Conservation (phyloP, 23 tunicate species). For the Styela clava region DNA sequence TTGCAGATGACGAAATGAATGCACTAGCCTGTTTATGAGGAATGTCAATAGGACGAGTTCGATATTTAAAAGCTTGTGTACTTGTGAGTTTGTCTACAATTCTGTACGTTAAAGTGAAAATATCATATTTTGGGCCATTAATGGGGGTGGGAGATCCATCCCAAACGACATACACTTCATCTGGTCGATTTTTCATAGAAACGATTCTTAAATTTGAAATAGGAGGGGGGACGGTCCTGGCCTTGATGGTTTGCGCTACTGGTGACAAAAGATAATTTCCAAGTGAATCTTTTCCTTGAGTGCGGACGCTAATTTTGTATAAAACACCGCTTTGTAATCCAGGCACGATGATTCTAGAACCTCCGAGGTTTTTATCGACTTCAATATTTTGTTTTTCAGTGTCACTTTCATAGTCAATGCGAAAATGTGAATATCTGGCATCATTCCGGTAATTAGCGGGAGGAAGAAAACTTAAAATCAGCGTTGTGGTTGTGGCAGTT, state of each 20-base stretch:
- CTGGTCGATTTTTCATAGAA: not conserved
- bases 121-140: conserved; percentile 3
- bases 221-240: conserved; percentile 30
- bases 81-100: conserved; percentile 8
- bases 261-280: conserved; percentile 18
- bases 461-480: conserved; percentile 3
- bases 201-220: not conserved
- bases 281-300: not conserved
- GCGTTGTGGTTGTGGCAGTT: not conserved
- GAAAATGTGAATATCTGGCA: conserved; percentile 12
- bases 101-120: not conserved
- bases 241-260: not conserved
- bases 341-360: not conserved
- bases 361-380: conserved; percentile 4
- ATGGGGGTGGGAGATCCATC: conserved; percentile 3
- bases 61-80: conserved; percentile 5
- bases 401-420: conserved; percentile 7
- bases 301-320: conserved; percentile 14
- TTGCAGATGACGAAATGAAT: not conserved
- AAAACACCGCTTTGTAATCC: conserved; percentile 27
- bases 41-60: not conserved
- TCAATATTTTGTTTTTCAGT: not conserved
- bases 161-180: conserved; percentile 14
- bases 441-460: conserved; percentile 2
- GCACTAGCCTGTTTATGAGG: not conserved